Percentiles rank a stretch among this genome's conserved stretches.
Conservation (phyloP, 2,113 vertebrate genomes). For the Alligator sinensis region DNA sequence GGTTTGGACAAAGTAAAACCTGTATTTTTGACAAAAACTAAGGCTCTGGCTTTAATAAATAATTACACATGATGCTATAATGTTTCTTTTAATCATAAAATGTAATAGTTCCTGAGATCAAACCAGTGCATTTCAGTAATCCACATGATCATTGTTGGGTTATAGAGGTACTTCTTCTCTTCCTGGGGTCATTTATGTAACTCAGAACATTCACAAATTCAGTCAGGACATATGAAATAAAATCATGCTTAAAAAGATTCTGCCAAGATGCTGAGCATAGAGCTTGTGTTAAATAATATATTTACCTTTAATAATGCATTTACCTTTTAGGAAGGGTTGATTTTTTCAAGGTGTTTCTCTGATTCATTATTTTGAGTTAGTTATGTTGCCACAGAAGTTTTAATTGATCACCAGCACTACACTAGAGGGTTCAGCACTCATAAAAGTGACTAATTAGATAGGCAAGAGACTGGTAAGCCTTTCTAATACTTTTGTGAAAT, state of each 20-base stretch:
- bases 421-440: conserved; percentile 20
- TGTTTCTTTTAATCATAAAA: not conserved
- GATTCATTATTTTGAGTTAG: conserved; percentile 48
- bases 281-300: not conserved
- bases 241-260: conserved; percentile 21
- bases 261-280: not conserved
- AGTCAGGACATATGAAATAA: not conserved
- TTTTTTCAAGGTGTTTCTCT: conserved; percentile 44
- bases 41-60: not conserved
- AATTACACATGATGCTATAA: not conserved
- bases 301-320: conserved; percentile 34
- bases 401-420: conserved; percentile 9
- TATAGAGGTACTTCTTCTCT: not conserved
- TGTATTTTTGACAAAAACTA: not conserved
- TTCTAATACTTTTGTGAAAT: conserved; percentile 18
- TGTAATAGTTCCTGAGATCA: not conserved
- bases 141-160: no score
- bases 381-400: conserved; percentile 39
- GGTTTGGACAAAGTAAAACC: not conserved
- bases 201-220: conserved; percentile 35
- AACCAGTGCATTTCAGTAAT: not conserved
- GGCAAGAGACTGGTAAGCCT: conserved; percentile 5
- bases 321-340: conserved; percentile 35
- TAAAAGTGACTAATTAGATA: conserved; percentile 38
- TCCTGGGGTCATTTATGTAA: conserved; percentile 11